A percentile compares a stretch with the other conserved stretches of the same genome.
Conservation (phyloP, 2,888 invertebrate species). For the Hypomecis atomaria region DNA sequence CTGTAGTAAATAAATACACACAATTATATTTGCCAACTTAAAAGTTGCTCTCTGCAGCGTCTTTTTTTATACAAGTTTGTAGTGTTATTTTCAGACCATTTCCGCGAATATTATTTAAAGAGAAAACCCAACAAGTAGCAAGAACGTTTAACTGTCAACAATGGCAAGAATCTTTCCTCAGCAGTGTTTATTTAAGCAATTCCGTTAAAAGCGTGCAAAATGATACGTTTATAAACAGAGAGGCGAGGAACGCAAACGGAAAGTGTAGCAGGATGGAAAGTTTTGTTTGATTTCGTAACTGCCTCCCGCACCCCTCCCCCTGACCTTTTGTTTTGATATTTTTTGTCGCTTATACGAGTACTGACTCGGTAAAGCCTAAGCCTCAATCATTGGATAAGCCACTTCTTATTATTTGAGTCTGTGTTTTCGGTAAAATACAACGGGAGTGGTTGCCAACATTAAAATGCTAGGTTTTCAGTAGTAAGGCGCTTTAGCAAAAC, state of each 20-base stretch:
- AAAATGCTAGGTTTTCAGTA: too few relatives aligned
- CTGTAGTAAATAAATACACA: too few relatives aligned
- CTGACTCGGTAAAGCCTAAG: too few relatives aligned
- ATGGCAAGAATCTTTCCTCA: conserved; percentile 12
- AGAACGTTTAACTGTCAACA: conserved; percentile 5
- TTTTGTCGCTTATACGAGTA: too few relatives aligned
- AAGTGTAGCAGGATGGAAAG: conserved; percentile 19
- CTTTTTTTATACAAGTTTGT: background rate
- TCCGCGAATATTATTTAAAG: background rate
- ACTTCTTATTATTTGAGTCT: too few relatives aligned
- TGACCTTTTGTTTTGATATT: background rate
- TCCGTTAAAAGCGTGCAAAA: conserved; percentile 31
- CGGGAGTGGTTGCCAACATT: too few relatives aligned
- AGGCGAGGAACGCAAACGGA: conserved; percentile 7
- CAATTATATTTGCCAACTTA: too few relatives aligned
- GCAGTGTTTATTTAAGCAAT: conserved; percentile 28
- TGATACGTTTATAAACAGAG: conserved; percentile 25
- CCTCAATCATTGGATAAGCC: too few relatives aligned
- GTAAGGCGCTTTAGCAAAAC: too few relatives aligned
- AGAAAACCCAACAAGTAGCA: background rate
- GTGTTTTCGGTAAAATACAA: too few relatives aligned
- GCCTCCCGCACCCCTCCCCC: conserved; percentile 1
- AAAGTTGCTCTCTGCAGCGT: too few relatives aligned
- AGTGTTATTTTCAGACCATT: background rate
- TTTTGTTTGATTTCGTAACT: conserved; percentile 14